Evolutionary conservation across 2,113 vertebrate genomes (phyloP).

Genomic region (Cnemophilus loriae): DNA sequence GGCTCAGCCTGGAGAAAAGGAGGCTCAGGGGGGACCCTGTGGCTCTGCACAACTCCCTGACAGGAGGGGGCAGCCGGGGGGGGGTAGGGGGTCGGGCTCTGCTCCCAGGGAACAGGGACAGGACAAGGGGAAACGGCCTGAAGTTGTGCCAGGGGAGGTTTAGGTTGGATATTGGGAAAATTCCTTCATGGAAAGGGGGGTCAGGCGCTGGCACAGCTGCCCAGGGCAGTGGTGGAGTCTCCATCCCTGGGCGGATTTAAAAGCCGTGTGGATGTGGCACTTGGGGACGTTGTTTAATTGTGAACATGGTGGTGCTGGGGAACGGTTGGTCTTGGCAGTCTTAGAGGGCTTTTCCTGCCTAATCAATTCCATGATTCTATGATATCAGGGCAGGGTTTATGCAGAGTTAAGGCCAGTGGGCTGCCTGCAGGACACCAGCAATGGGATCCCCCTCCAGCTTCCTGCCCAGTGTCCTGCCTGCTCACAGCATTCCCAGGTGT

Average conservation of each 20-base stretch:
- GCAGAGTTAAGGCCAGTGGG: not conserved
- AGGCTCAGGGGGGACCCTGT: not conserved
- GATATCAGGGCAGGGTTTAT: not conserved
- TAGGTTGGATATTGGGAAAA: not conserved
- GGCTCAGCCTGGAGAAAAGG: not conserved
- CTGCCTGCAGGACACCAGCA: not conserved
- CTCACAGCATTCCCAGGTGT: not conserved
- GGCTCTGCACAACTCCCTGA: not conserved
- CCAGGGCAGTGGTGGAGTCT: not conserved
- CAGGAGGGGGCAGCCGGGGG: rapidly evolving
- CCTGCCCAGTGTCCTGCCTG: not conserved
- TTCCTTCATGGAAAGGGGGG: rapidly evolving
- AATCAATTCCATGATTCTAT: not conserved
- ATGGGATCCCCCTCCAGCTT: not conserved
- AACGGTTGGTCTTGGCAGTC: not conserved
- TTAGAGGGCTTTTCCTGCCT: not conserved
- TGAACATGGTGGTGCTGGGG: not conserved
- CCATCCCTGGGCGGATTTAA: not conserved
- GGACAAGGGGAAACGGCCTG: rapidly evolving
- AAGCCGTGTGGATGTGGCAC: not conserved
- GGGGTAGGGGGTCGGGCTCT: rapidly evolving
- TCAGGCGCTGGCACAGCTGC: not conserved
- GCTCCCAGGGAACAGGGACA: not conserved
- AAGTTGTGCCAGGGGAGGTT: not conserved
- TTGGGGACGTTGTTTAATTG: not conserved